Percentiles rank a stretch among this genome's conserved stretches.
Evolutionary conservation across 2,888 invertebrate species (phyloP).

Genomic region (Creontiades dilutus): DNA sequence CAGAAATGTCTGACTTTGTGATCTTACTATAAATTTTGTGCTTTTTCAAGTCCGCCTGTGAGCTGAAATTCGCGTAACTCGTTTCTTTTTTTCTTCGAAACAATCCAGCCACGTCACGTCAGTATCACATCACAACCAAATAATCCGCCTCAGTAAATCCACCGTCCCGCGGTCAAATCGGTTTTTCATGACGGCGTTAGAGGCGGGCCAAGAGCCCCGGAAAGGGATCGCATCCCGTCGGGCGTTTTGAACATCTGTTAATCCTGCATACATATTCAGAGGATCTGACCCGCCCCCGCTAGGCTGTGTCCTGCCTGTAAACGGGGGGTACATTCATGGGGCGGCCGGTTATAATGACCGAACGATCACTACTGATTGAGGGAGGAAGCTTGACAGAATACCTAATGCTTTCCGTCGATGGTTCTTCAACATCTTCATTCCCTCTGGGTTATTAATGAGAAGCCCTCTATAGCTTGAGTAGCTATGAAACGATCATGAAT

Average conservation of each 20-base stretch:
- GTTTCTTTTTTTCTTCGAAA: neutral
- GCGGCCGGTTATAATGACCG: neutral
- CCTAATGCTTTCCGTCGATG: neutral
- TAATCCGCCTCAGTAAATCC: slow-evolving; percentile 5
- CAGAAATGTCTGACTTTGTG: too few species aligned
- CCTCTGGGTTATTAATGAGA: too few species aligned
- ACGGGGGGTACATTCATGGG: slow-evolving; percentile 26
- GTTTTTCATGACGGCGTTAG: neutral
- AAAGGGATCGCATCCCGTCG: neutral
- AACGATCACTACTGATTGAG: slow-evolving; percentile 32
- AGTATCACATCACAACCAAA: neutral
- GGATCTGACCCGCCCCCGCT: slow-evolving; percentile 1
- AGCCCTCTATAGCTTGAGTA: too few species aligned
- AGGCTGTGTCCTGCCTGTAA: neutral
- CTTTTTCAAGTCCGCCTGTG: too few species aligned
- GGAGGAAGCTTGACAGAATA: slow-evolving; percentile 15
- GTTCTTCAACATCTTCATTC: neutral
- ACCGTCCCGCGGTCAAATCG: neutral
- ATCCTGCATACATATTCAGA: slow-evolving; percentile 34
- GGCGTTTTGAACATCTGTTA: slow-evolving; percentile 32
- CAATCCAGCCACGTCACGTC: too few species aligned
- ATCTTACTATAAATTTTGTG: too few species aligned
- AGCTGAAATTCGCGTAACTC: too few species aligned
- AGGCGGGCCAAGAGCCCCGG: neutral
- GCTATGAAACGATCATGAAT: too few species aligned